Conservation (phyloP, 2,113 vertebrate species). For the Stegostoma tigrinum region DNA sequence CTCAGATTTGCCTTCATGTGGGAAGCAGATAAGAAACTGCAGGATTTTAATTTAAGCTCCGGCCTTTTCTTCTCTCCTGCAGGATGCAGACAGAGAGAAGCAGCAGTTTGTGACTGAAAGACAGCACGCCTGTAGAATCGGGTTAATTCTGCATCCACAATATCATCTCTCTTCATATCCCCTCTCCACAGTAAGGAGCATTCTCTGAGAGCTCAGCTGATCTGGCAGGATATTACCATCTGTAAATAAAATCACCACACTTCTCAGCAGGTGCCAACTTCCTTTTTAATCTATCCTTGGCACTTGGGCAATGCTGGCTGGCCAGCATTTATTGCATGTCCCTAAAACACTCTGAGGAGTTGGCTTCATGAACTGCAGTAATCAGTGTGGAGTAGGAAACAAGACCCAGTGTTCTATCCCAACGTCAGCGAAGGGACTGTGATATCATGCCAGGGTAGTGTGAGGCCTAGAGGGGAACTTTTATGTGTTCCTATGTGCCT, state of each 20-base stretch:
- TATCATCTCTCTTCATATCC: neutral
- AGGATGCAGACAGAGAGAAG: slow-evolving; percentile 54
- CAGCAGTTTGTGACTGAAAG: slow-evolving; percentile 20
- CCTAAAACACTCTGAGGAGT: neutral
- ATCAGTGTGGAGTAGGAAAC: neutral
- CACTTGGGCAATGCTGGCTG: neutral
- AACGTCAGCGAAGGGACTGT: neutral
- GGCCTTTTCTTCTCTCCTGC: slow-evolving; percentile 73
- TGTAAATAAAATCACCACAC: neutral
- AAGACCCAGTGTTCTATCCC: neutral
- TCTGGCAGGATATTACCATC: neutral
- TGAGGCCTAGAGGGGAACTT: neutral
- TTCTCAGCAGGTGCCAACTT: neutral
- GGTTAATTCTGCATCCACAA: neutral
- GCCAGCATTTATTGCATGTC: neutral
- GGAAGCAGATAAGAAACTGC: slow-evolving; percentile 87
- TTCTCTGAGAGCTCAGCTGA: neutral
- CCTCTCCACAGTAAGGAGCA: too few relatives aligned
- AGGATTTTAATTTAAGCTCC: slow-evolving; percentile 80
- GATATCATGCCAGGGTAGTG: neutral
- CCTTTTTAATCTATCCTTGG: neutral
- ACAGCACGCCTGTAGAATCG: slow-evolving; percentile 22
- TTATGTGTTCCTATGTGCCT: neutral
- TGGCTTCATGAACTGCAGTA: too few relatives aligned
- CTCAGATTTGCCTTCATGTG: slow-evolving; percentile 90